phyloP scores from a whole-genome alignment of 2,888 invertebrate genomes.

The Choristoneura rosaceana region DNA sequence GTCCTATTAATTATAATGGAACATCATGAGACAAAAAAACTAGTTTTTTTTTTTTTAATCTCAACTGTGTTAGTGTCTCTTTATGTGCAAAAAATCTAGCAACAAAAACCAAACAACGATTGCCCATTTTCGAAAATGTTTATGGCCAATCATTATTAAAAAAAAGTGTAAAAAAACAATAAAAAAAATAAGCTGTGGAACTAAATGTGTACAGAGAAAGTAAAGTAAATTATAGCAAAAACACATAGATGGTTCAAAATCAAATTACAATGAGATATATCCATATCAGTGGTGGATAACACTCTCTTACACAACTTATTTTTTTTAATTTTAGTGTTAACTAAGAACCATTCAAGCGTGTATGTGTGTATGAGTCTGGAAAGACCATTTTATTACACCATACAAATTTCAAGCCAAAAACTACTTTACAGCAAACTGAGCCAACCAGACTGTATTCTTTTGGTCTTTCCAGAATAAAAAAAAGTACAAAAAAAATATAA shows the following conservation, averaged over 20 bases:
- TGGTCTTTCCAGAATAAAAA: constrained; percentile 53
- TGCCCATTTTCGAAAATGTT: constrained; percentile 9
- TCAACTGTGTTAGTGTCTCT: constrained; percentile 31
- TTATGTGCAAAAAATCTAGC: constrained; percentile 39
- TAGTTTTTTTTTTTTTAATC: constrained; percentile 39
- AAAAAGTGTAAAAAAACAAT: constrained; percentile 65
- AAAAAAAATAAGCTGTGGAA: constrained; percentile 79
- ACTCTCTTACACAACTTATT: constrained; percentile 78
- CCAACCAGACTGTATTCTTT: constrained; percentile 63
- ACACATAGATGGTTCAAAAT: constrained; percentile 41
- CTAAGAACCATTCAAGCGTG: constrained; percentile 61
- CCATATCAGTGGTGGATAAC: constrained; percentile 54
- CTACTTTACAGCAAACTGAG: constrained; percentile 76
- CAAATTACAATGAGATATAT: constrained; percentile 34
- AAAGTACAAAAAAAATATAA: constrained; percentile 3
- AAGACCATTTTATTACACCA: constrained; percentile 58
- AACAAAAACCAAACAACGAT: constrained; percentile 34
- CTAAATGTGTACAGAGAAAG: constrained; percentile 59
- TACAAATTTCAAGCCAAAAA: constrained; percentile 75
- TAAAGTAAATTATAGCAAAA: constrained; percentile 55
- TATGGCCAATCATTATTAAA: constrained; percentile 51
- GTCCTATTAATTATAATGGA: constrained; percentile 60
- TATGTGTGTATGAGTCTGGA: constrained; percentile 57
- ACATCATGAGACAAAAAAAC: constrained; percentile 58
- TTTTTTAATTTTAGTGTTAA: constrained; percentile 70